These are phyloP conservation scores for Ceuthmochares aereus DNA, from an alignment of 2,113 vertebrate genomes.

Conservation along the genomic window DNA sequence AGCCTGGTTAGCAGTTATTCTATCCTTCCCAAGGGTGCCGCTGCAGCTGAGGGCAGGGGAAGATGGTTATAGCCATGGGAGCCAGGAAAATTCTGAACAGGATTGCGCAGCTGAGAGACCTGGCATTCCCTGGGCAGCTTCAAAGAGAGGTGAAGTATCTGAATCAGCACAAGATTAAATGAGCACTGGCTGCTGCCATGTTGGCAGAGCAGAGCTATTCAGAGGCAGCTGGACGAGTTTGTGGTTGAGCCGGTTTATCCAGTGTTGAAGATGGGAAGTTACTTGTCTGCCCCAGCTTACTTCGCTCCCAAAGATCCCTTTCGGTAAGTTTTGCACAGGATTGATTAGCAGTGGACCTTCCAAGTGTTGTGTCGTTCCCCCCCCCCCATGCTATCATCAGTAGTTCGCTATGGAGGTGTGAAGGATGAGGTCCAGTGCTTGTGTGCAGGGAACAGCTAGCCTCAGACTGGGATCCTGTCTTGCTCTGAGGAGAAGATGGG, in stretches of 20 bases:
- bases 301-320: constrained; percentile 77
- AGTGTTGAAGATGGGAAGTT: constrained; percentile 80
- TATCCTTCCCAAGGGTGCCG: neutral
- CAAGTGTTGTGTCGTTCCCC: neutral
- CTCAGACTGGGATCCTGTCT: neutral
- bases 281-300: constrained; percentile 78
- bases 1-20: neutral
- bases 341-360: neutral
- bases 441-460: fast-evolving
- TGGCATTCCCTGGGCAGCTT: constrained; percentile 53
- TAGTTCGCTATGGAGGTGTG: neutral
- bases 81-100: constrained; percentile 12
- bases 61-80: constrained; percentile 48
- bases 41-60: neutral
- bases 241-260: constrained; percentile 72
- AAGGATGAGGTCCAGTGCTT: neutral
- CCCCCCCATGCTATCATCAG: neutral
- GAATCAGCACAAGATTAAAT: constrained; percentile 60
- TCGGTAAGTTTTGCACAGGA: constrained; percentile 70
- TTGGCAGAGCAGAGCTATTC: constrained; percentile 64
- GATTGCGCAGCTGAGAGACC: constrained; percentile 49
- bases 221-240: constrained; percentile 73
- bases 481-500: neutral
- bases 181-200: constrained; percentile 73
- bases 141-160: constrained; percentile 65